Base-by-base conservation (phyloP, 2,797 vertebrate genomes). In the Xyrichtys novacula region DNA sequence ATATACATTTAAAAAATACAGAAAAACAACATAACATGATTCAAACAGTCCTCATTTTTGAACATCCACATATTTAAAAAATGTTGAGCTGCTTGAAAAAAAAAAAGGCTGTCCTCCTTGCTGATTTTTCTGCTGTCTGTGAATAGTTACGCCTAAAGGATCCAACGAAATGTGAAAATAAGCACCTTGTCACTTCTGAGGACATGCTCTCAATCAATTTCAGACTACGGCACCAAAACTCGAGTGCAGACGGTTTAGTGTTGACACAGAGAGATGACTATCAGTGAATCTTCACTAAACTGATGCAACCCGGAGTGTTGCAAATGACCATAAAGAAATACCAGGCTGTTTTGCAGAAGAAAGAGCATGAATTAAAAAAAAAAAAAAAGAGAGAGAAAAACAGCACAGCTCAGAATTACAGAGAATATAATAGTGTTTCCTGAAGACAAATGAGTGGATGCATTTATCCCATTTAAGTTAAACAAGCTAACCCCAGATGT, bases 371-470 rank as follows among this genome's bases (percentile, higher is more conserved):
- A 8, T 39, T 31, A 29, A 3, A 23, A 25, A 56, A 69, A 23
- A 19, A 1, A 60, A 47, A 26, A n/a, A 62, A 52, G 22, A 44
- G n/a, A 72, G 26, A 5, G 15, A 28, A 14, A 38, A 39, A 38
- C 1, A 22, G 9, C 6, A n/a, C 9, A 22, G 15, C 17, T 8
- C 23, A 26, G 14, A 42, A 7, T 7, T 16, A 16, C 0, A 16
- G 7, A 12, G 20, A 12, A 12, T 9, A 8, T 11, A 11, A 23
- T 44, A 3, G 7, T 29, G 26, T 46, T 28, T 9, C 17, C 47
- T 59, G 40, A 54, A 6, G 12, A 28, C n/a, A 11, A 1, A 1
- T 32, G 48, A 23, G 7, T 28, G 9, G 39, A 28, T 20, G 20
- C 7, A 9, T 25, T 31, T 5, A 29, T 38, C 14, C 50, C 4